Conservation (phyloP, 2,888 invertebrate species). For the Meloe dianella region DNA sequence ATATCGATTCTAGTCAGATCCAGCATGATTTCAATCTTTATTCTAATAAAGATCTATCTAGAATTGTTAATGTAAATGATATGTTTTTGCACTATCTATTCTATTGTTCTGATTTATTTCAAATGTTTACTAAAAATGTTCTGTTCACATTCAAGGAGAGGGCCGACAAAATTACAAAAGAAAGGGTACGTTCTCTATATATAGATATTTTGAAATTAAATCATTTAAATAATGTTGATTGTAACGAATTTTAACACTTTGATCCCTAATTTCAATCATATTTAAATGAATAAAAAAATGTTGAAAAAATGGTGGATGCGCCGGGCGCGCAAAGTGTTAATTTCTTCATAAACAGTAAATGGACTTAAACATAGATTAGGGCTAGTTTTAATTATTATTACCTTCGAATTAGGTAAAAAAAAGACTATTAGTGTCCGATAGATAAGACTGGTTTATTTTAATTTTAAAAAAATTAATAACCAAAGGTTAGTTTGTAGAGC, state of each 20-base stretch:
- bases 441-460: neutral
- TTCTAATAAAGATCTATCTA: too few species aligned
- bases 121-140: constrained; percentile 29
- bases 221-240: neutral
- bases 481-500: constrained; percentile 1
- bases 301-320: neutral
- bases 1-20: too few species aligned
- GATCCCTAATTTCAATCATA: neutral
- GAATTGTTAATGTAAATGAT: too few species aligned
- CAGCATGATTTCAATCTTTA: too few species aligned
- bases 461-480: neutral
- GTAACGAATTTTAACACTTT: neutral
- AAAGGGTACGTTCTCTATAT: constrained; percentile 55
- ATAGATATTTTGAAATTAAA: neutral
- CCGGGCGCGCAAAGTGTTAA: neutral
- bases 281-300: neutral
- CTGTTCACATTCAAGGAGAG: constrained; percentile 55
- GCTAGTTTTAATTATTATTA: neutral
- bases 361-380: neutral
- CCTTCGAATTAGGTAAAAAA: neutral
- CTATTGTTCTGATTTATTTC: too few species aligned
- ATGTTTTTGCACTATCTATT: neutral
- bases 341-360: neutral
- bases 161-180: constrained; percentile 57
- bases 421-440: neutral